phyloP scores from a whole-genome alignment of 2,797 vertebrate genomes.

The Otus scops region DNA sequence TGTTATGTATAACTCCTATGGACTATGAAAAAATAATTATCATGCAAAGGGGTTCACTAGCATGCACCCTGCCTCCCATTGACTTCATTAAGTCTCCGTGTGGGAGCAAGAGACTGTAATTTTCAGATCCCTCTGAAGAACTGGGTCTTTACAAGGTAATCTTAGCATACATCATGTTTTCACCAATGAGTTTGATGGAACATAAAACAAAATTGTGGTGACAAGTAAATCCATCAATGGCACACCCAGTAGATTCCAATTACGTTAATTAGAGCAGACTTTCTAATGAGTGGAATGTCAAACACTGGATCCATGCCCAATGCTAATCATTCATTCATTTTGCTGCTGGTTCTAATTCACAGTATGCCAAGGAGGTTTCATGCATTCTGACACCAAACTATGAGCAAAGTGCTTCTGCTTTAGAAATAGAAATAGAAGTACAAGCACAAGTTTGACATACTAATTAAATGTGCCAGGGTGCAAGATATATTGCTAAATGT shows the following conservation, averaged over 20 bases:
- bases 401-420: slow-evolving; percentile 52
- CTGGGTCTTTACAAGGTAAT: slow-evolving; percentile 46
- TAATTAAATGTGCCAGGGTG: slow-evolving; percentile 58
- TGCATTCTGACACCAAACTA: slow-evolving; percentile 65
- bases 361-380: slow-evolving; percentile 58
- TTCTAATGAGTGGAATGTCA: slow-evolving; percentile 71
- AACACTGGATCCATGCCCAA: slow-evolving; percentile 71
- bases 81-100: background rate
- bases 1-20: background rate
- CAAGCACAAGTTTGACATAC: slow-evolving; percentile 43
- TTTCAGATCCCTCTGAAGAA: slow-evolving; percentile 51
- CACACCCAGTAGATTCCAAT: slow-evolving; percentile 74
- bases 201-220: slow-evolving; percentile 67
- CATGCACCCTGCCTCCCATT: background rate
- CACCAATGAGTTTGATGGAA: slow-evolving; percentile 69
- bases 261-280: slow-evolving; percentile 71
- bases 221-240: slow-evolving; percentile 73
- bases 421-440: slow-evolving; percentile 22
- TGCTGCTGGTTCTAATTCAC: slow-evolving; percentile 68
- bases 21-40: slow-evolving; percentile 30
- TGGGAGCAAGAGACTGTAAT: slow-evolving; percentile 32
- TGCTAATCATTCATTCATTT: slow-evolving; percentile 73
- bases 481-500: slow-evolving; percentile 25
- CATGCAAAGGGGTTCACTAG: background rate
- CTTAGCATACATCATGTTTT: slow-evolving; percentile 67